Percentiles rank a stretch among this genome's conserved stretches.
These are phyloP conservation scores for Phaedon cochleariae DNA, from an alignment of 2,888 invertebrate genomes.

Conservation along the genomic window DNA sequence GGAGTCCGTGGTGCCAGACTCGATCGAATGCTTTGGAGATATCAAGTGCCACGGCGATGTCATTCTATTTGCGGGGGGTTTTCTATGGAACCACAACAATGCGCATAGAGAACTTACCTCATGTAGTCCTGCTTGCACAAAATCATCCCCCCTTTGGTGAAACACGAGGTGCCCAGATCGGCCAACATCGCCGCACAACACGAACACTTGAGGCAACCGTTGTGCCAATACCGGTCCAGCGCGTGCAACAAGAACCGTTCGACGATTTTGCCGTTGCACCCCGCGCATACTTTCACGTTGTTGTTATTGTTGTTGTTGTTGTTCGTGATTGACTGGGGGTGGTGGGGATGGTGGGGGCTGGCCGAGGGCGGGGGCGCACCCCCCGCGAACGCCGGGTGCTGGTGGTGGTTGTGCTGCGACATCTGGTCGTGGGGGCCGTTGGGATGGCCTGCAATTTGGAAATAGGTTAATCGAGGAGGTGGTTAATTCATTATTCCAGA, in stretches of 20 bases:
- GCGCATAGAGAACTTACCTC: conserved; percentile 74
- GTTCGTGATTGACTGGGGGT: conserved; percentile 67
- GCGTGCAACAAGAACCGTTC: conserved; percentile 92
- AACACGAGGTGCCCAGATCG: conserved; percentile 91
- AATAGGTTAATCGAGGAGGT: no score
- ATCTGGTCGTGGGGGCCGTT: conserved; percentile 58
- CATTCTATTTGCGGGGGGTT: no score
- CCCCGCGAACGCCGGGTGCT: conserved; percentile 61
- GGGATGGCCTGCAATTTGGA: conserved; percentile 55
- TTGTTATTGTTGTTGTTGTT: conserved; percentile 64
- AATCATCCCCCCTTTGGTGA: conserved; percentile 92
- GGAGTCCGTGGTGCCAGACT: no score
- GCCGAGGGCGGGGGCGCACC: conserved; percentile 62
- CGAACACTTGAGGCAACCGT: conserved; percentile 92
- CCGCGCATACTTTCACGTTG: conserved; percentile 83
- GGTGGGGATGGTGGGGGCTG: conserved; percentile 62
- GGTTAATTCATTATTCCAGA: no score
- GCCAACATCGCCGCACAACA: conserved; percentile 89
- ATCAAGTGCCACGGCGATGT: no score
- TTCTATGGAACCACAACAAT: not conserved
- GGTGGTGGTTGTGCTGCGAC: conserved; percentile 62
- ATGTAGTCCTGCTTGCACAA: conserved; percentile 95
- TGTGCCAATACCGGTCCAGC: conserved; percentile 95
- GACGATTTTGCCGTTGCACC: conserved; percentile 90
- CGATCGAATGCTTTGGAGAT: no score